Base-by-base conservation (phyloP, 2,888 invertebrate genomes). In the Megaustenia siamemsis region DNA sequence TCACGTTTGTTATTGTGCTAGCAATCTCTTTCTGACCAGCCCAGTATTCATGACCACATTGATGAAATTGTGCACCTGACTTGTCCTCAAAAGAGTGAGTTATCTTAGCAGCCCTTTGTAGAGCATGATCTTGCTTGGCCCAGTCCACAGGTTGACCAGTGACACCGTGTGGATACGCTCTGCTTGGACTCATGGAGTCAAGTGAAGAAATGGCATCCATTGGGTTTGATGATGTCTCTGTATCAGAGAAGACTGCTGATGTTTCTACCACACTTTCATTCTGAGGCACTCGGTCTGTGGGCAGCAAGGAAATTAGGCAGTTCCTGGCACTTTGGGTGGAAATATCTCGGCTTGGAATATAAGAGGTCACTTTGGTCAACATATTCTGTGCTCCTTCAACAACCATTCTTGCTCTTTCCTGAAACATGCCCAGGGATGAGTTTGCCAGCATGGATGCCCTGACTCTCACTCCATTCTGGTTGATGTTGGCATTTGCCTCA, bases 291-390 rank as follows among this genome's bases (percentile, higher is more conserved):
- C 43, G 21, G 35, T 32, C 8, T 15, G 49, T 21, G 12, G 82
- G 53, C 68, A 69, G 15, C 21, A 53, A 28, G 10, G 81, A 53
- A 6, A 66, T 4, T 12, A 83, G 38, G 32, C 38, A 68, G 10
- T 38, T 43, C 38, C 68, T 43, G 21, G 60, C 56, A 69, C 35
- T 28, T 8, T 71, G 53, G n/a, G 77, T 66, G 5, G 53, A 56
- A 15, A 49, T 43, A 38, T 68, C 68, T 45, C 68, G 53, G 40
- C 45, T 21, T 32, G 84, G 84, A 15, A 84, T 84, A 75, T 71
- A 84, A 1, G 84, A 84, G 21, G 84, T 71, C 3, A 84, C 40
- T 43, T 71, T 79, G 73, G 38, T 80, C 24, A 84, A 73, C 60
- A 84, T 63, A 35, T 32, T 73, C 0, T 84, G 80, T 1, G 80